Evolutionary conservation across 2,797 vertebrate genomes (phyloP).

Genomic region (Vespertilio murinus): DNA sequence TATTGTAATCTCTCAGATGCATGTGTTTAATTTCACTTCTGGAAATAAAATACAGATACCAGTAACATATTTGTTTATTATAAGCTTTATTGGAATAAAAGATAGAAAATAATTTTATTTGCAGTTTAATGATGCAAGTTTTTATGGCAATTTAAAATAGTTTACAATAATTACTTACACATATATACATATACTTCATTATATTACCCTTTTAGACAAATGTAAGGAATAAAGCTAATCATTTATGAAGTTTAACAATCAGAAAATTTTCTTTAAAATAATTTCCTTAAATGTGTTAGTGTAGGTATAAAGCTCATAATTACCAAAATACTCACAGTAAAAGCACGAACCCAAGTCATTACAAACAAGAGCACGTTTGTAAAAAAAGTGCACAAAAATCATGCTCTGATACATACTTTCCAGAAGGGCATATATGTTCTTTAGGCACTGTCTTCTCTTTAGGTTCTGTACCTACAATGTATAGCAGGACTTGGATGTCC

Average conservation of each 20-base stretch:
- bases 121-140: constrained; percentile 67
- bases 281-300: constrained; percentile 40
- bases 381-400: constrained; percentile 67
- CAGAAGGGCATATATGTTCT: constrained; percentile 68
- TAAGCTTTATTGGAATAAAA: constrained; percentile 80
- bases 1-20: neutral
- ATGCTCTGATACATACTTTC: constrained; percentile 66
- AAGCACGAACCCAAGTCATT: constrained; percentile 63
- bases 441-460: constrained; percentile 78
- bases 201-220: constrained; percentile 61
- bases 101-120: constrained; percentile 76
- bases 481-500: constrained; percentile 74
- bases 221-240: constrained; percentile 70
- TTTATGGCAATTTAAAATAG: constrained; percentile 62
- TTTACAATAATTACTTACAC: constrained; percentile 68
- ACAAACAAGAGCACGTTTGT: constrained; percentile 64
- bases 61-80: constrained; percentile 42
- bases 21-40: constrained; percentile 42
- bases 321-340: constrained; percentile 76
- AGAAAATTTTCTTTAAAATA: constrained; percentile 68
- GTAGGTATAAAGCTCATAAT: constrained; percentile 77
- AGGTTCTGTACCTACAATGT: constrained; percentile 62
- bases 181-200: constrained; percentile 37
- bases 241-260: constrained; percentile 69
- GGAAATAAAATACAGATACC: constrained; percentile 58